phyloP scores from a whole-genome alignment of 2,113 vertebrate genomes.

The Oryzias javanicus region DNA sequence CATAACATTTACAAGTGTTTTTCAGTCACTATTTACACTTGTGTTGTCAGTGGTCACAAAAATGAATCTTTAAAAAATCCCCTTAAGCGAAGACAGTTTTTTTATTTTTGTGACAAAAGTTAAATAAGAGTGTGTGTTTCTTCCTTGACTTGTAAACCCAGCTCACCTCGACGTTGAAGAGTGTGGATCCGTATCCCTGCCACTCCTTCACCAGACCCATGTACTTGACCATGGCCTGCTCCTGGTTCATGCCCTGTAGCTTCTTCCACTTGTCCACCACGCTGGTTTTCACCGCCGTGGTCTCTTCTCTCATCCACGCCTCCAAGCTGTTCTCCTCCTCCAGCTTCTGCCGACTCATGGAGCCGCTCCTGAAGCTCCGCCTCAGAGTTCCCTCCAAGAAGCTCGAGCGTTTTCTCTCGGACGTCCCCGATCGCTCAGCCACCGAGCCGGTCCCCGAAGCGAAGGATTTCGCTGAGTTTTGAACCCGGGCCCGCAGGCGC shows the following conservation, averaged over 20 bases:
- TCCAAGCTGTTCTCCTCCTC: constrained; percentile 89
- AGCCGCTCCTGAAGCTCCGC: constrained; percentile 88
- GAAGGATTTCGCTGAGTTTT: constrained; percentile 85
- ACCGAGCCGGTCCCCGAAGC: constrained; percentile 54
- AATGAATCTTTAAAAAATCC: no score
- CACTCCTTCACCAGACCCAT: constrained; percentile 94
- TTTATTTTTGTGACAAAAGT: no score
- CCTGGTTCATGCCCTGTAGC: constrained; percentile 89
- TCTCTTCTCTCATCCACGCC: constrained; percentile 91
- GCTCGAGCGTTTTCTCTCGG: constrained; percentile 88
- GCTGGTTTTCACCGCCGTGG: constrained; percentile 79
- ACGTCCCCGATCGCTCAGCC: constrained; percentile 45
- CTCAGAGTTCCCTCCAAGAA: constrained; percentile 94
- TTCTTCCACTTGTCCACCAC: constrained; percentile 95
- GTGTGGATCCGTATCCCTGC: constrained; percentile 93
- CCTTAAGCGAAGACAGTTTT: no score
- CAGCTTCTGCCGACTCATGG: constrained; percentile 79
- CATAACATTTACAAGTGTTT: no score
- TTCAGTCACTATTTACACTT: no score
- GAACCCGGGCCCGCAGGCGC: constrained; percentile 87
- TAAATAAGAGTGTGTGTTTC: not conserved
- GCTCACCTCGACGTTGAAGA: constrained; percentile 93
- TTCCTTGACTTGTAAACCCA: constrained; percentile 6
- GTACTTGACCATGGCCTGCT: constrained; percentile 92
- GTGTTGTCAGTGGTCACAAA: no score